phyloP scores from a whole-genome alignment of 2,888 invertebrate species.

The Rotaria magnacalcarata region DNA sequence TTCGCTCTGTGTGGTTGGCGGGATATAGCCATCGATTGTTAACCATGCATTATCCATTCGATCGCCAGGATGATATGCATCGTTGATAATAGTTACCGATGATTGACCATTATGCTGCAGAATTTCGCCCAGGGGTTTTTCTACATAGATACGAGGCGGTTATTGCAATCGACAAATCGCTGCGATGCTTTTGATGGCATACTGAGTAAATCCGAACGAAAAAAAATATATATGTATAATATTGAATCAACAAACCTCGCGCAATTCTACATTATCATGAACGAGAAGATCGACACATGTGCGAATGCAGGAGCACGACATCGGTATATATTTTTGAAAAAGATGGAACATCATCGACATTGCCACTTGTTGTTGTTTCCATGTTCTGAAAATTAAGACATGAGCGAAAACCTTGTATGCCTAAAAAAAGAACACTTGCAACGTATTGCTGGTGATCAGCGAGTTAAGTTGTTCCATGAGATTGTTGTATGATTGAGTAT shows the following conservation, averaged over 20 bases:
- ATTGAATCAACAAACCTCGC: background rate
- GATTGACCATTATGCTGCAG: background rate
- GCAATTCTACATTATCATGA: conserved; percentile 40
- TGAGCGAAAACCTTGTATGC: background rate
- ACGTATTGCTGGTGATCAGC: background rate
- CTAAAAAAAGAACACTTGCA: background rate
- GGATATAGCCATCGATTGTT: background rate
- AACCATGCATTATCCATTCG: conserved; percentile 37
- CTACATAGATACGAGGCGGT: background rate
- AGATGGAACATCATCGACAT: background rate
- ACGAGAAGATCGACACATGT: conserved; percentile 21
- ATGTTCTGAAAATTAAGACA: background rate
- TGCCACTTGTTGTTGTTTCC: background rate
- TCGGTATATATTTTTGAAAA: background rate
- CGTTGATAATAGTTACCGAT: background rate
- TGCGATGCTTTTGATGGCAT: background rate
- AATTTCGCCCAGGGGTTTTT: conserved; percentile 18
- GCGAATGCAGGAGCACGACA: conserved; percentile 60
- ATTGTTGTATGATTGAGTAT: background rate
- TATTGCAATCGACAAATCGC: conserved; percentile 37
- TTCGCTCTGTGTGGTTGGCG: conserved; percentile 51
- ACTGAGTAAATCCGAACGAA: background rate
- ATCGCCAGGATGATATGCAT: background rate
- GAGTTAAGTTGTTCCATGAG: background rate
- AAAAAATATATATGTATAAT: too few species aligned